Conservation (phyloP, 1,140 invertebrate genomes). For the Drosophila busckii region DNA sequence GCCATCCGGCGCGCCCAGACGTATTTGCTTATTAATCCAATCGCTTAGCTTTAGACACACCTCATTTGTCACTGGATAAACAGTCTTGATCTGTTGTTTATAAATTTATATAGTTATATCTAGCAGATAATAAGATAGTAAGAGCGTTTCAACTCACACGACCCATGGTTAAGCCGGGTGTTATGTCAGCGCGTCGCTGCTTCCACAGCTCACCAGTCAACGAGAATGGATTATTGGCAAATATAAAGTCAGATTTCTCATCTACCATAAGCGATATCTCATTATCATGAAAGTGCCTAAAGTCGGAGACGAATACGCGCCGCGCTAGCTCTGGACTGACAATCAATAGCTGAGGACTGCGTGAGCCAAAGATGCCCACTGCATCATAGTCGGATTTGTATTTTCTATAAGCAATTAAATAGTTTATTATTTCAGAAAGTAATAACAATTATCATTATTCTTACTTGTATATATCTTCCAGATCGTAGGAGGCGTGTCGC, state of each 20-base stretch:
- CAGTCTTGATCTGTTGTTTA: conserved; percentile 50
- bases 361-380: conserved; percentile 55
- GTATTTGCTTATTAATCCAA: conserved; percentile 51
- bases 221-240: conserved; percentile 79
- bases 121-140: not conserved
- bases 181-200: conserved; percentile 80
- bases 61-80: conserved; percentile 67
- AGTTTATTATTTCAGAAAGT: not conserved
- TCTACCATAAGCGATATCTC: conserved; percentile 54
- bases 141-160: conserved; percentile 39
- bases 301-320: conserved; percentile 80
- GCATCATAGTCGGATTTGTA: conserved; percentile 57
- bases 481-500: conserved; percentile 41
- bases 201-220: conserved; percentile 81
- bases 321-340: conserved; percentile 80
- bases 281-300: conserved; percentile 79
- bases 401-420: conserved; percentile 13
- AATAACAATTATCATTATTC: not conserved
- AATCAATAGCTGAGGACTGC: conserved; percentile 77
- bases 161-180: conserved; percentile 80
- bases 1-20: conserved; percentile 20
- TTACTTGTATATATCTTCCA: conserved; percentile 58
- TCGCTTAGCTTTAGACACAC: conserved; percentile 52
- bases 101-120: not conserved
- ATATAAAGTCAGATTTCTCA: conserved; percentile 78